A percentile compares a stretch with the other conserved stretches of the same genome.
Conservation (phyloP, 2,113 vertebrate species). For the Amblyopsis rosae region DNA sequence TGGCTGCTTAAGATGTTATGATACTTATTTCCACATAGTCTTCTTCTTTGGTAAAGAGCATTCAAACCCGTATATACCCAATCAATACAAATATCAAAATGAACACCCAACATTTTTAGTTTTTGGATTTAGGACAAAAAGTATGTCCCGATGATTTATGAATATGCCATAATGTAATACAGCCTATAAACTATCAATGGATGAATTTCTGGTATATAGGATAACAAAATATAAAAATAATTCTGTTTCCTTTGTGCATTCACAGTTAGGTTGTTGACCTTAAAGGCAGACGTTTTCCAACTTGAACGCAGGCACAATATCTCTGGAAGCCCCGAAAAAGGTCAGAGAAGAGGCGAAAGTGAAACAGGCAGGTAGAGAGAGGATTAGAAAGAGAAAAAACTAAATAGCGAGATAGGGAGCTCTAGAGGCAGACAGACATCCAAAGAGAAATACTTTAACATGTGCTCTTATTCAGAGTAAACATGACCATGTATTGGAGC, state of each 20-base stretch:
- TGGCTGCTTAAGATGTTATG: no score
- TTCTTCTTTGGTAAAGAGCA: no score
- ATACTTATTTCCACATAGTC: no score
- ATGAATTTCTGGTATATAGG: no score
- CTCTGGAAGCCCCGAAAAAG: neutral
- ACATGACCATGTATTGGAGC: conserved; percentile 34
- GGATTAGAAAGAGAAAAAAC: no score
- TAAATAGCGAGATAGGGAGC: neutral
- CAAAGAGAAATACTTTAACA: conserved; percentile 31
- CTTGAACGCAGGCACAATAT: neutral
- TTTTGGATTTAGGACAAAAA: no score
- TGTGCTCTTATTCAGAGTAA: conserved; percentile 42
- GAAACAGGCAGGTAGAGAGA: no score
- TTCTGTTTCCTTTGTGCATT: conserved; percentile 10
- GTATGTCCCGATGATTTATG: no score
- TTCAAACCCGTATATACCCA: conserved; percentile 15
- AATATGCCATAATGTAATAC: no score
- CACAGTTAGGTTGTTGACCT: conserved; percentile 5
- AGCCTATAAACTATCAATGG: no score
- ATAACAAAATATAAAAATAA: no score
- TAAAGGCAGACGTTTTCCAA: conserved; percentile 22
- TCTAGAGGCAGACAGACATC: conserved; percentile 3
- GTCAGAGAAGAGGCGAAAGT: no score
- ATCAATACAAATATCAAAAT: neutral
- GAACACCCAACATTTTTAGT: neutral